Evolutionary conservation across 1,140 invertebrate species (phyloP).

Genomic region (Choristoneura fumiferana): DNA sequence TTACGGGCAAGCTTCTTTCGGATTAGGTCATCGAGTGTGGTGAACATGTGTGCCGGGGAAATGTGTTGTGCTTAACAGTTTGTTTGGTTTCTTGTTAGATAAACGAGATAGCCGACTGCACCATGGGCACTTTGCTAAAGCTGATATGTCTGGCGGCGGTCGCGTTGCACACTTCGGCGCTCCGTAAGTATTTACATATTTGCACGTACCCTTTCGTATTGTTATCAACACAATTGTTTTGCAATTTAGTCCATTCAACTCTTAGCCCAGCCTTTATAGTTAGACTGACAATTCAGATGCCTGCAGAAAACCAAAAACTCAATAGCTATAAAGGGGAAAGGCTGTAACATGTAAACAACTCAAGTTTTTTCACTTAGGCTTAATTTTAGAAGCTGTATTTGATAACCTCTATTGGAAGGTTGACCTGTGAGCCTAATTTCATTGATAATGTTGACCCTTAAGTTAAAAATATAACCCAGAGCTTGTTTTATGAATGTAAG

Average conservation of each 20-base stretch:
- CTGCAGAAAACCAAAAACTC: background rate
- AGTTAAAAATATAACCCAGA: too few relatives aligned
- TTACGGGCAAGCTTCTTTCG: slow-evolving; percentile 63
- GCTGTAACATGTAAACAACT: too few relatives aligned
- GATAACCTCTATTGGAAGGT: too few relatives aligned
- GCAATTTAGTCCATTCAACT: slow-evolving; percentile 46
- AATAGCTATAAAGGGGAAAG: too few relatives aligned
- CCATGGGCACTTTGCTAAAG: slow-evolving; percentile 58
- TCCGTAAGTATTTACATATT: slow-evolving; percentile 59
- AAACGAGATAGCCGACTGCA: slow-evolving; percentile 50
- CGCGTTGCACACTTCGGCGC: slow-evolving; percentile 55
- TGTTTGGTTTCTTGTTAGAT: slow-evolving; percentile 71
- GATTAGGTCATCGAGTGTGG: slow-evolving; percentile 75
- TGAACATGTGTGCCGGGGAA: slow-evolving; percentile 71
- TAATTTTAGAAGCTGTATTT: too few relatives aligned
- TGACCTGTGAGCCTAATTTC: too few relatives aligned
- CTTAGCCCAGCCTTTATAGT: slow-evolving; percentile 18
- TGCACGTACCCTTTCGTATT: slow-evolving; percentile 12
- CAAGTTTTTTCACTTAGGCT: too few relatives aligned
- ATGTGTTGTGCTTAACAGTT: slow-evolving; percentile 58
- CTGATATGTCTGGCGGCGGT: slow-evolving; percentile 60
- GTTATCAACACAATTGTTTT: slow-evolving; percentile 21
- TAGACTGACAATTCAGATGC: background rate
- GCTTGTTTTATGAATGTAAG: too few relatives aligned
- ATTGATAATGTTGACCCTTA: too few relatives aligned